phyloP scores from a whole-genome alignment of 2,888 invertebrate genomes.

The Eudasyphora cyanicolor region DNA sequence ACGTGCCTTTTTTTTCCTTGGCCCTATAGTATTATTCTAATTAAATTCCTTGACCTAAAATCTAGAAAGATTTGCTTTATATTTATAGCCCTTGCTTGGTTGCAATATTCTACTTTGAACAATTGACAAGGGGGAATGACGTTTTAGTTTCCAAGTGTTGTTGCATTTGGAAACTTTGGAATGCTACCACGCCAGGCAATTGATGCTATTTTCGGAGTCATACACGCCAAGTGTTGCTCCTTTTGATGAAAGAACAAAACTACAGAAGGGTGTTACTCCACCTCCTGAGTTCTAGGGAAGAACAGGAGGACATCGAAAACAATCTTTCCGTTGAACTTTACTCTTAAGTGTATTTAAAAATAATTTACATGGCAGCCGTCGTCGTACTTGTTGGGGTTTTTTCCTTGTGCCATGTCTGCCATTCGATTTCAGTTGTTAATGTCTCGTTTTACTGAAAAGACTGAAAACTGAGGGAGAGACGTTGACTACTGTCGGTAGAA shows the following conservation, averaged over 20 bases:
- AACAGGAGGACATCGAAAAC: slow-evolving; percentile 47
- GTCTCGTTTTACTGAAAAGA: neutral
- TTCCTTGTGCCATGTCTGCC: slow-evolving; percentile 55
- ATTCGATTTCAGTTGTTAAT: slow-evolving; percentile 35
- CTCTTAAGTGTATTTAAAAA: slow-evolving; percentile 61
- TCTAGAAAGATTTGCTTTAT: slow-evolving; percentile 34
- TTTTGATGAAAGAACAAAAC: neutral
- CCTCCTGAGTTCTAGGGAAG: neutral
- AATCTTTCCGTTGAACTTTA: slow-evolving; percentile 59
- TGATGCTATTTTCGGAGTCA: slow-evolving; percentile 8
- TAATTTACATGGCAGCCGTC: slow-evolving; percentile 53
- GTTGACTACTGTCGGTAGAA: neutral
- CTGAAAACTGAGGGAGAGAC: neutral
- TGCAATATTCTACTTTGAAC: neutral
- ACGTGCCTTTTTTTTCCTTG: neutral
- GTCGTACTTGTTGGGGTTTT: slow-evolving; percentile 27
- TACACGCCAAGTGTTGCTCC: neutral
- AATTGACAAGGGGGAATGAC: neutral
- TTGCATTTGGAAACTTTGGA: neutral
- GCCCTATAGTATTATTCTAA: neutral
- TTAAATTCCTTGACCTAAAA: slow-evolving; percentile 34
- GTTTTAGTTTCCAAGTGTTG: slow-evolving; percentile 5
- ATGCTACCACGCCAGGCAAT: neutral
- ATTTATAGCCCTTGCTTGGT: neutral
- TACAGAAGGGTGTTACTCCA: neutral